phyloP scores from a whole-genome alignment of 1,140 invertebrate species.

The Cyclargus thomasi region DNA sequence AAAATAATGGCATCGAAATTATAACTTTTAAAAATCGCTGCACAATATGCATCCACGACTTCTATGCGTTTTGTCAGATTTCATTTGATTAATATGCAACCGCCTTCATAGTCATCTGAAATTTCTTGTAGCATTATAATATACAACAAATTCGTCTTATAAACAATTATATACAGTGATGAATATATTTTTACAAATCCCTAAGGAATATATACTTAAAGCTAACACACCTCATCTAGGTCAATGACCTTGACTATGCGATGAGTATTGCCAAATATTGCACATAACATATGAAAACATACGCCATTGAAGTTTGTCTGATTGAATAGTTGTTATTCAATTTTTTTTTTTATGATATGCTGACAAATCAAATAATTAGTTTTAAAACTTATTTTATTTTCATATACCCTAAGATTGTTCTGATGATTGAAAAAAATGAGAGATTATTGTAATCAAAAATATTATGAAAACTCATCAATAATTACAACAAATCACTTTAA shows the following conservation, averaged over 20 bases:
- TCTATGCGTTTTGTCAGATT: background rate
- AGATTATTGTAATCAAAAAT: conserved; percentile 14
- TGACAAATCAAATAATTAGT: conserved; percentile 28
- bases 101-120: conserved; percentile 6
- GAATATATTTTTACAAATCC: conserved; percentile 46
- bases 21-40: background rate
- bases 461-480: no score
- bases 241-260: conserved; percentile 51
- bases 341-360: conserved; percentile 36
- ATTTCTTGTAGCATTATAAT: conserved; percentile 7
- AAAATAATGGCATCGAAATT: no score
- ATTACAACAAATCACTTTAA: no score
- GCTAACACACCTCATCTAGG: conserved; percentile 55
- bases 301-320: conserved; percentile 33
- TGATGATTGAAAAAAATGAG: background rate
- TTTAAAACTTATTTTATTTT: background rate
- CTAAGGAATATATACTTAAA: conserved; percentile 73
- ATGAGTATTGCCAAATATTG: conserved; percentile 74
- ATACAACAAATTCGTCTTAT: conserved; percentile 21
- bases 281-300: conserved; percentile 48
- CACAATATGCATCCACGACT: background rate
- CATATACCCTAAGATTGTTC: conserved; percentile 12
- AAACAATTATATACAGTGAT: conserved; percentile 38
- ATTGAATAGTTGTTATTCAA: conserved; percentile 27
- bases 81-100: conserved; percentile 7